Evolutionary conservation across 1,140 invertebrate species (phyloP), one percentile per base, ranked within the genome.

Genomic region (Chelonus insularis): DNA sequence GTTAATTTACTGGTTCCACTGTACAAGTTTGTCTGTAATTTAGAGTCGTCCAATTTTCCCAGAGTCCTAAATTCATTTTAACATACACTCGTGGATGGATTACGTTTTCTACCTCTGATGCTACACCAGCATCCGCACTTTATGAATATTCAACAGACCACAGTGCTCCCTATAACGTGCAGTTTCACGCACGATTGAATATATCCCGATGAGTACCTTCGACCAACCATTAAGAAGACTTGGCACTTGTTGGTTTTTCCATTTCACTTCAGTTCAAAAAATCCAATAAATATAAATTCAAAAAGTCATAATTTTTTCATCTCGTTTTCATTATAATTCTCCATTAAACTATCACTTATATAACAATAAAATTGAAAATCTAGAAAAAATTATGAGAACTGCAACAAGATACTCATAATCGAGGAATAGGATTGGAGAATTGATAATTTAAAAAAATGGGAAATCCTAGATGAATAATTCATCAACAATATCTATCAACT

Each of bases 161-260:
- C 36, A 55, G 5, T 29, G 37, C 43, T 23, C 34, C 23, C 25
- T 37, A 7, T 55, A 55, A 54, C 37, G 29, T 43, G 51, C 51
- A 16, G 51, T 61, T 61, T 61, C 39, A 61, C 59, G 59, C 59
- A 61, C 59, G 23, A 61, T 61, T 61, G 59, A 61, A 61, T 61
- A 55, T 41, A 61, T 61, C 16, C 37, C 45, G 50, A 20, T 32
- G 47, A 52, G 37, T 52, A 60, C 34, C 21, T 34, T 8, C 12
- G 5, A 51, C 11, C 12, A 16, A 23, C 9, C 18, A 36, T 29
- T 9, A 50, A 23, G 47, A 11, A 18, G 47, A 20, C 47, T 52
- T 52, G 25, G 29, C 14, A 36, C 32, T 32, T 18, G 50, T 4
- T 9, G 9, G 4, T 32, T 16, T 4, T 12, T n/a, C 6, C 16